A percentile compares a stretch with the other conserved stretches of the same genome.
Conservation (phyloP, 2,888 invertebrate genomes). For the Pinctada fucata region DNA sequence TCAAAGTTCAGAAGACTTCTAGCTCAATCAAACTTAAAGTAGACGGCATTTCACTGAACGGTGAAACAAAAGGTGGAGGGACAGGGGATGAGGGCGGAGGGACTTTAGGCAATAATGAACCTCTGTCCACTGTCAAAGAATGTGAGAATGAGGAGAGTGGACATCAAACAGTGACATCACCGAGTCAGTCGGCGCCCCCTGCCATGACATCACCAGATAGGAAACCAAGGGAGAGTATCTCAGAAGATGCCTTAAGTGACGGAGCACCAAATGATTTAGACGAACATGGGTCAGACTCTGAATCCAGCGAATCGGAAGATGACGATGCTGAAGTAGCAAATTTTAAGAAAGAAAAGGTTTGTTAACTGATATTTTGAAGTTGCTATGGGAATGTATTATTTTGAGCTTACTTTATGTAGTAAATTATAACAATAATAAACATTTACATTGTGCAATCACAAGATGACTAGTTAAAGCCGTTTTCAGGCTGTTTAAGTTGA, state of each 20-base stretch:
- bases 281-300: slow-evolving; percentile 51
- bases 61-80: slow-evolving; percentile 28
- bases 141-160: slow-evolving; percentile 45
- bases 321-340: slow-evolving; percentile 80
- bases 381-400: too few species aligned
- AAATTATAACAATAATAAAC: too few species aligned
- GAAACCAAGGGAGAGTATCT: slow-evolving; percentile 21
- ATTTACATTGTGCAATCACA: too few species aligned
- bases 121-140: slow-evolving; percentile 29
- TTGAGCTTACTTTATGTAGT: too few species aligned
- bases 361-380: not conserved
- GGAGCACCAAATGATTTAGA: slow-evolving; percentile 70
- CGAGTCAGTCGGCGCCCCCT: not conserved
- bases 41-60: slow-evolving; percentile 32
- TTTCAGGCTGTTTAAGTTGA: too few species aligned
- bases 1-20: slow-evolving; percentile 13
- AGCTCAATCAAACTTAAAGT: slow-evolving; percentile 18
- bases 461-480: too few species aligned
- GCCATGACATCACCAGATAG: not conserved
- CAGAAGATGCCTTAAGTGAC: slow-evolving; percentile 16
- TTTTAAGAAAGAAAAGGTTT: slow-evolving; percentile 4
- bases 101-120: slow-evolving; percentile 13
- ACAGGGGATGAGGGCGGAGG: slow-evolving; percentile 26
- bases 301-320: slow-evolving; percentile 58
- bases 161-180: slow-evolving; percentile 4